Conservation (phyloP, 2,113 vertebrate species). For the Dasyurus viverrinus region DNA sequence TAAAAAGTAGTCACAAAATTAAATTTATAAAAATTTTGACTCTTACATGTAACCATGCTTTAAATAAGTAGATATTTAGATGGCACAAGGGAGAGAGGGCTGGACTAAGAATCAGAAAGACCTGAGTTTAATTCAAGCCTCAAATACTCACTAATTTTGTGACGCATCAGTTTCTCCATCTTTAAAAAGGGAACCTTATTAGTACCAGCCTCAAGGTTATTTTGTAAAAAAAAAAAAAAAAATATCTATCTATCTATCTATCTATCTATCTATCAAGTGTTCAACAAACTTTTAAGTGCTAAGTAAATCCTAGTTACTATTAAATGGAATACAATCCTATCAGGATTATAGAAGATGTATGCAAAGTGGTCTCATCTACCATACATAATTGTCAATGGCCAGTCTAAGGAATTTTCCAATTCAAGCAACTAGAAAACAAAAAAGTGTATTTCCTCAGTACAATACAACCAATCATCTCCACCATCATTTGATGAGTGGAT, state of each 20-base stretch:
- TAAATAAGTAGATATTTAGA: neutral
- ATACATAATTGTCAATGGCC: neutral
- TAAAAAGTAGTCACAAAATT: neutral
- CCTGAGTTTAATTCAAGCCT: neutral
- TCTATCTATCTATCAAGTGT: neutral
- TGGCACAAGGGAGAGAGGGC: neutral
- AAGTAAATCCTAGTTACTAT: neutral
- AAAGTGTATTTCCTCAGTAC: neutral
- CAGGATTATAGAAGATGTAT: slow-evolving; percentile 18
- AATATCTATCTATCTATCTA: too few species aligned
- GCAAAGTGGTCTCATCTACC: neutral
- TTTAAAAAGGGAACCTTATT: neutral
- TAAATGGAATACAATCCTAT: neutral
- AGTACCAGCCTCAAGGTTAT: neutral
- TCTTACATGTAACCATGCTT: neutral
- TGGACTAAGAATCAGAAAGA: neutral
- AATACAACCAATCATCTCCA: neutral
- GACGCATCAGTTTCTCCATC: neutral
- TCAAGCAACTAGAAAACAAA: neutral
- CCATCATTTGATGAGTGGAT: neutral
- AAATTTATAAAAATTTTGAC: neutral
- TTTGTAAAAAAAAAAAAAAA: neutral
- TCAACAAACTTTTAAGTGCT: neutral
- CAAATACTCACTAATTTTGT: neutral
- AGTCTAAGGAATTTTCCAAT: neutral